Conservation (phyloP, 2,113 vertebrate species). For the Myanophis thanlyinensis region DNA sequence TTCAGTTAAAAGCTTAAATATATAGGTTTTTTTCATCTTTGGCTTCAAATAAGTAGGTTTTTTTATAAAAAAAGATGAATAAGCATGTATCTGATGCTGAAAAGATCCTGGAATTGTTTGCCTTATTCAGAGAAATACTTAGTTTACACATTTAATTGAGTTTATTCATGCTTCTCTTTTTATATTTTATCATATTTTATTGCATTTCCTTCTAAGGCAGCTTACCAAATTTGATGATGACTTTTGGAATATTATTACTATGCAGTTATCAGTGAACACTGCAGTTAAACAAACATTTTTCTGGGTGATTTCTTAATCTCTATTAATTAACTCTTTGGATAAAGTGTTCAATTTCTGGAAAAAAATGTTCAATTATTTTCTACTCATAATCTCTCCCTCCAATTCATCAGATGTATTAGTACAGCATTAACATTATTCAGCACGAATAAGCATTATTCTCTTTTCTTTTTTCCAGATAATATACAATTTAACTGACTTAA, state of each 20-base stretch:
- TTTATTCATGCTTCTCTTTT: conserved; percentile 15
- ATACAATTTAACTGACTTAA: background rate
- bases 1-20: background rate
- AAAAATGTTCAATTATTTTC: background rate
- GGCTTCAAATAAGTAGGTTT: background rate
- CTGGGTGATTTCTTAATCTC: background rate
- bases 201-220: conserved; percentile 5
- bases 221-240: background rate
- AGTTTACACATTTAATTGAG: conserved; percentile 14
- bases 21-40: background rate
- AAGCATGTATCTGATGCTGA: background rate
- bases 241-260: conserved; percentile 9
- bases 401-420: background rate
- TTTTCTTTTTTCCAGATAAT: background rate
- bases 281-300: background rate
- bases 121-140: conserved; percentile 7
- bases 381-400: background rate
- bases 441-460: background rate
- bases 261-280: background rate
- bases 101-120: background rate
- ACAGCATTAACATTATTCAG: background rate
- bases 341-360: background rate
- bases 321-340: background rate
- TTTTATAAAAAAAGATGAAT: background rate
- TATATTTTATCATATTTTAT: conserved; percentile 31